phyloP scores from a whole-genome alignment of 2,888 invertebrate species.

The Myathropa florea region DNA sequence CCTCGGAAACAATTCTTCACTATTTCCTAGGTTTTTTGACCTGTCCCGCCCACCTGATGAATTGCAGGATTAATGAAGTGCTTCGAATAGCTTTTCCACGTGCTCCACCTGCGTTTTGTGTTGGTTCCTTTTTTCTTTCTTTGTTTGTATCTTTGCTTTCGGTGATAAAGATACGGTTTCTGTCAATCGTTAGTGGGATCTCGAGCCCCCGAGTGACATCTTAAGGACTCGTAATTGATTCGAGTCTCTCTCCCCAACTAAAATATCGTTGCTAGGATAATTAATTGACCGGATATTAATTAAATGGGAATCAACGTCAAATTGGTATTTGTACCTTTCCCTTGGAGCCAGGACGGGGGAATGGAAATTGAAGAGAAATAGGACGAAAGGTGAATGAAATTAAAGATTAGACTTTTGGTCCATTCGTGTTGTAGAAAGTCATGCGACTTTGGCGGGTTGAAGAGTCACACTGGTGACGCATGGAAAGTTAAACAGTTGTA shows the following conservation, averaged over 20 bases:
- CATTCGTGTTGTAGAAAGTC: neutral
- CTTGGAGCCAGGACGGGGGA: too few species aligned
- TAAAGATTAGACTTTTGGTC: neutral
- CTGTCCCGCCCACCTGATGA: neutral
- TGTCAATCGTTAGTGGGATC: conserved; percentile 15
- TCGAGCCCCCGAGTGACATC: conserved; percentile 45
- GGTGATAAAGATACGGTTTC: conserved; percentile 7
- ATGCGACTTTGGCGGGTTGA: neutral
- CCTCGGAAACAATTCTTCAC: conserved; percentile 9
- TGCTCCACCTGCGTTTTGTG: neutral
- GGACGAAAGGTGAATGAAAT: neutral
- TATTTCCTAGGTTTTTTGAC: neutral
- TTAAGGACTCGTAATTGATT: conserved; percentile 49
- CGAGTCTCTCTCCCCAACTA: conserved; percentile 30
- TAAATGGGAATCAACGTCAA: conserved; percentile 51
- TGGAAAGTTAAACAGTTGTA: neutral
- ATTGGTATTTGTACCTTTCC: conserved; percentile 30
- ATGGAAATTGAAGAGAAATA: neutral
- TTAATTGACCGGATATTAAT: conserved; percentile 57
- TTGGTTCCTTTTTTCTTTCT: neutral
- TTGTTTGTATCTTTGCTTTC: neutral
- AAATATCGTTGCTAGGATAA: conserved; percentile 41
- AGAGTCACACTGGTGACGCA: neutral
- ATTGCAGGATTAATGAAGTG: conserved; percentile 27
- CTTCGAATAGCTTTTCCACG: neutral